Conservation (phyloP, 2,797 vertebrate species). For the Amniataba percoides region DNA sequence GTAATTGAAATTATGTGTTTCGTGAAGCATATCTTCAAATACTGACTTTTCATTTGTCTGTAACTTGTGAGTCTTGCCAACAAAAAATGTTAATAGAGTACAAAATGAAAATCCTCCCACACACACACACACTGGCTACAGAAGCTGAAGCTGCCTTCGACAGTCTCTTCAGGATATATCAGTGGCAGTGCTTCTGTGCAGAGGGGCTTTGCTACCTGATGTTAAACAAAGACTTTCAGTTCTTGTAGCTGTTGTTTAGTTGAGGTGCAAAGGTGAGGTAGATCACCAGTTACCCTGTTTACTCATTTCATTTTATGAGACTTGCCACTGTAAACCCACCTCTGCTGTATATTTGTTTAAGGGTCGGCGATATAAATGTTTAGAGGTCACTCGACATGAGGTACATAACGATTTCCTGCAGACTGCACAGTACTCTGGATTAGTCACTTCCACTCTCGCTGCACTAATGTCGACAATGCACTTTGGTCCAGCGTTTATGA, state of each 20-base stretch:
- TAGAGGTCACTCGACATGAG: conserved; percentile 5
- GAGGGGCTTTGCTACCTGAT: conserved; percentile 15
- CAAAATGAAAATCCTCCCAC: conserved; percentile 20
- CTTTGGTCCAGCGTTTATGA: conserved; percentile 15
- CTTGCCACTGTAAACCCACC: conserved; percentile 16
- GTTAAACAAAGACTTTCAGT: conserved; percentile 17
- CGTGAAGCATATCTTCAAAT: conserved; percentile 4
- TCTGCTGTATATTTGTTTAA: background rate
- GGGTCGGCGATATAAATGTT: conserved; percentile 14
- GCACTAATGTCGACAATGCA: background rate
- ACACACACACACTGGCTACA: conserved; percentile 4
- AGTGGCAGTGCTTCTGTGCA: background rate
- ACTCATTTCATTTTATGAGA: conserved; percentile 20
- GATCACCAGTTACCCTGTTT: conserved; percentile 12
- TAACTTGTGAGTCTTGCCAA: background rate
- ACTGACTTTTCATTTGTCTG: conserved; percentile 13
- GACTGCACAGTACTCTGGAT: background rate
- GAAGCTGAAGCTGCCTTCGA: conserved; percentile 1
- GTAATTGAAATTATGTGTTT: background rate
- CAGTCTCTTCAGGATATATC: conserved; percentile 10
- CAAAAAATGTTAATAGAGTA: background rate
- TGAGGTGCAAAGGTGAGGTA: conserved; percentile 7
- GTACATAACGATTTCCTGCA: background rate
- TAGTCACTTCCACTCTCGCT: background rate
- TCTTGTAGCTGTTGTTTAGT: background rate